Evolutionary conservation across 1,140 invertebrate species (phyloP).

Genomic region (Brachionus koreanus): DNA sequence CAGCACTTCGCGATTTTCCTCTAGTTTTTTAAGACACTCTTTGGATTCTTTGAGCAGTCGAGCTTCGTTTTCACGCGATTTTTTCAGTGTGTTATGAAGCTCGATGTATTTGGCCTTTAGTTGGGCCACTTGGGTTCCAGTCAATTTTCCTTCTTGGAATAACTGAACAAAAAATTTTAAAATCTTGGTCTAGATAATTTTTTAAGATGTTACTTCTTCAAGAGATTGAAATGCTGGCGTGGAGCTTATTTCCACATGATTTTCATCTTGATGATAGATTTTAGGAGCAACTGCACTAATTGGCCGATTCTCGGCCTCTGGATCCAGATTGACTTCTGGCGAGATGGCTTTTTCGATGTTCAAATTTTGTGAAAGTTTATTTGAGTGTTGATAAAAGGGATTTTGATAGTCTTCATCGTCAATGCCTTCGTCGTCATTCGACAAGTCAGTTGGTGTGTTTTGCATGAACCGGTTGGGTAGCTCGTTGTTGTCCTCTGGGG

Average conservation of each 20-base stretch:
- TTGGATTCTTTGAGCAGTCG: constrained; percentile 52
- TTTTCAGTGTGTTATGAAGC: constrained; percentile 55
- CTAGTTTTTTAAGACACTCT: constrained; percentile 50
- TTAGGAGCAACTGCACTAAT: constrained; percentile 7
- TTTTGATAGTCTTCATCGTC: neutral
- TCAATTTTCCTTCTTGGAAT: constrained; percentile 57
- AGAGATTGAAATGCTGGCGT: constrained; percentile 44
- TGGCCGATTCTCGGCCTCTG: neutral
- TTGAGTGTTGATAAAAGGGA: constrained; percentile 12
- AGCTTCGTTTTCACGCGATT: constrained; percentile 54
- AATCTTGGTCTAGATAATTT: neutral
- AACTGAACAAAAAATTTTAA: constrained; percentile 48
- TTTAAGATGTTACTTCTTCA: constrained; percentile 25
- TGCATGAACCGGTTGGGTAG: neutral
- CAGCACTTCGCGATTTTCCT: constrained; percentile 51
- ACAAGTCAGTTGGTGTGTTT: neutral
- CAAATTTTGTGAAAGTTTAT: neutral
- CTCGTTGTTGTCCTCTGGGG: constrained; percentile 12
- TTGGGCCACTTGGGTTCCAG: constrained; percentile 55
- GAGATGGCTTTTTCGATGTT: constrained; percentile 17
- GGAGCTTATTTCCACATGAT: constrained; percentile 41
- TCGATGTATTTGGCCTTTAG: constrained; percentile 58
- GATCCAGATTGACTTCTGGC: neutral
- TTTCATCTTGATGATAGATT: constrained; percentile 27
- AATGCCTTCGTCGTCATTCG: neutral